Percentiles rank a stretch among this genome's conserved stretches.
Evolutionary conservation across 1,140 invertebrate species (phyloP).

Genomic region (Halictus rubicundus): DNA sequence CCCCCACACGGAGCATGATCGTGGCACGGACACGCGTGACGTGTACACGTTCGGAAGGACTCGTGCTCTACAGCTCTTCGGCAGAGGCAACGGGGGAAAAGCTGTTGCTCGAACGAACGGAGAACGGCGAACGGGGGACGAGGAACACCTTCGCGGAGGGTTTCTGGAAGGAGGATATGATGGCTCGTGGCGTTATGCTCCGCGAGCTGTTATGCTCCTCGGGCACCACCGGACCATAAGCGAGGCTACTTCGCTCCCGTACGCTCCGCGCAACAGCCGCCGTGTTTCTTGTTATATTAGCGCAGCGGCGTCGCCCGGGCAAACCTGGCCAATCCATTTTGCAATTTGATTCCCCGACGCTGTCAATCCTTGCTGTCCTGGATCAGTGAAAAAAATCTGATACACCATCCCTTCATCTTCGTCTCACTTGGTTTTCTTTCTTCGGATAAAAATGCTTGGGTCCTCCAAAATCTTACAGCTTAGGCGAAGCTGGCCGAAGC

Average conservation of each 20-base stretch:
- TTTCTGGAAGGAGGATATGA: slow-evolving; percentile 79
- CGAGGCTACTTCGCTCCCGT: slow-evolving; percentile 77
- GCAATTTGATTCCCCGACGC: too few relatives aligned
- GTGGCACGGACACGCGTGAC: slow-evolving; percentile 41
- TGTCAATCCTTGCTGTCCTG: too few relatives aligned
- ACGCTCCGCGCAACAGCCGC: slow-evolving; percentile 67
- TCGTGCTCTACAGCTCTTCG: slow-evolving; percentile 28
- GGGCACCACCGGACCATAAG: slow-evolving; percentile 80
- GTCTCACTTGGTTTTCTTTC: too few relatives aligned
- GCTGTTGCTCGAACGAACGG: not conserved
- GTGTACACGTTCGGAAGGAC: slow-evolving; percentile 35
- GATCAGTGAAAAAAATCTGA: too few relatives aligned
- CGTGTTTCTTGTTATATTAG: slow-evolving; percentile 79
- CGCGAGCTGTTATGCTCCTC: slow-evolving; percentile 79
- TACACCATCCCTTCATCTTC: too few relatives aligned
- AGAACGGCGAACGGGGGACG: slow-evolving; percentile 15
- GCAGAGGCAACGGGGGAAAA: slow-evolving; percentile 9
- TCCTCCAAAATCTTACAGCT: too few relatives aligned
- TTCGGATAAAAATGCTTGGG: too few relatives aligned
- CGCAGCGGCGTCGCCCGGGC: slow-evolving; percentile 75
- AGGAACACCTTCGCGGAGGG: slow-evolving; percentile 60
- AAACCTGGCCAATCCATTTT: slow-evolving; percentile 24
- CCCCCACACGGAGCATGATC: slow-evolving; percentile 44
- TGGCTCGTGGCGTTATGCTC: slow-evolving; percentile 81
- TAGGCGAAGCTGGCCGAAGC: too few relatives aligned